Conservation (phyloP, 2,888 invertebrate genomes). For the Epinotia brunnichana region DNA sequence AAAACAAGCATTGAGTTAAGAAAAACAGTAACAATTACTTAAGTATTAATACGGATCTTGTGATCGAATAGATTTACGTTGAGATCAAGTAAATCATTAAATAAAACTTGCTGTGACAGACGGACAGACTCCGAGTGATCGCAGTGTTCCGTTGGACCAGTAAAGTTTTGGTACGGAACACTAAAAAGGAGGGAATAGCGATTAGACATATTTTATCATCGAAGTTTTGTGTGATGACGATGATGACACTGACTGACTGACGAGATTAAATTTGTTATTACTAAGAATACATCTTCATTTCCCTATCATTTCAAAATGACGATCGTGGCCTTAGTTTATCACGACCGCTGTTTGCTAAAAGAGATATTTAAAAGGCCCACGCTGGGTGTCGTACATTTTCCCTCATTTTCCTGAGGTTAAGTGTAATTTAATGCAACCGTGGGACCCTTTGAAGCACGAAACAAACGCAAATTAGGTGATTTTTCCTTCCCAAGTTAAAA, state of each 20-base stretch:
- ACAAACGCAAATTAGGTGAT: slow-evolving; percentile 40
- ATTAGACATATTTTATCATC: too few species aligned
- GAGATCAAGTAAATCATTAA: too few species aligned
- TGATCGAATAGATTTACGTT: neutral
- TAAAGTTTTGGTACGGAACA: too few species aligned
- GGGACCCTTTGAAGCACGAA: slow-evolving; percentile 38
- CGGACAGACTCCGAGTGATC: too few species aligned
- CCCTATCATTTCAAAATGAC: neutral
- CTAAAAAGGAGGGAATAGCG: too few species aligned
- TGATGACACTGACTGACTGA: too few species aligned
- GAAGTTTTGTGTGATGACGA: too few species aligned
- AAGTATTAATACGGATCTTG: neutral
- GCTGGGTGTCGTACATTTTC: slow-evolving; percentile 35
- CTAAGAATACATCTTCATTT: neutral
- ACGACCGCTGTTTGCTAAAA: neutral
- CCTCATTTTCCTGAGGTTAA: slow-evolving; percentile 42
- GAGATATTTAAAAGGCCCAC: slow-evolving; percentile 24
- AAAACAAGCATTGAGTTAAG: neutral
- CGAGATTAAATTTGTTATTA: neutral
- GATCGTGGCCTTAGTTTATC: slow-evolving; percentile 1
- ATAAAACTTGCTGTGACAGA: too few species aligned
- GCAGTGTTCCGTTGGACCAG: too few species aligned
- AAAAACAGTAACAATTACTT: neutral
- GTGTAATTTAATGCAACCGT: slow-evolving; percentile 43
- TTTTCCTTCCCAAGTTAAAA: slow-evolving; percentile 11